Base-by-base conservation (phyloP, 1,140 invertebrate species). In the Portunus trituberculatus region DNA sequence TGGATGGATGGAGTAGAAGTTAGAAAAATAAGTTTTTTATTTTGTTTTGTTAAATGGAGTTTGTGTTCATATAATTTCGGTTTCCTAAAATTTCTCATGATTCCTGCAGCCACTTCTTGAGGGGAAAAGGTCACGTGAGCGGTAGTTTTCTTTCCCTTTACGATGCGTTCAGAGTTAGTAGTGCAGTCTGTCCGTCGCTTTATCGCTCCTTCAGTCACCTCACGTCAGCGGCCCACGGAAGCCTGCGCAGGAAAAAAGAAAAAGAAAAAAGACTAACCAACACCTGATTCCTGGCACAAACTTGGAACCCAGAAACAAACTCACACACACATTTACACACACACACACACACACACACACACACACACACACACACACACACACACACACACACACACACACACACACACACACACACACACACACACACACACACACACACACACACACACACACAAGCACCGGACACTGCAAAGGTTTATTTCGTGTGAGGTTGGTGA, bases 321-420 rank as follows among this genome's bases (percentile, higher is more conserved):
- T 4, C 20, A 76, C 20, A 76, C 7, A 25, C 59, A 76, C 59
- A 8, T 20, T 4, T 14, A 8, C 59, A 8, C 59, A 25, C 59
- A 76, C 59, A 76, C 59, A 76, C 59, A 76, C 59, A 76, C 59
- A 76, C 59, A 76, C 59, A 76, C 59, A 76, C 59, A 76, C 59
- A 76, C 59, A 76, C 59, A 76, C 59, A 76, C 59, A 76, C 59
- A 76, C 59, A 76, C 59, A 76, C 59, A 76, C 59, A 76, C 59
- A 76, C 59, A 76, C 59, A 76, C 59, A 76, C 59, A 76, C 59
- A 76, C 59, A 76, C 59, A 76, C 59, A 76, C 59, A 76, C 67
- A 76, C 67, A 76, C 67, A 76, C 67, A 76, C 67, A 76, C 67
- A 76, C 67, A 76, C 67, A 76, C 67, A 76, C 67, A 76, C 67